These are phyloP conservation scores for Pteria penguin DNA, from an alignment of 2,888 invertebrate genomes.

Conservation along the genomic window DNA sequence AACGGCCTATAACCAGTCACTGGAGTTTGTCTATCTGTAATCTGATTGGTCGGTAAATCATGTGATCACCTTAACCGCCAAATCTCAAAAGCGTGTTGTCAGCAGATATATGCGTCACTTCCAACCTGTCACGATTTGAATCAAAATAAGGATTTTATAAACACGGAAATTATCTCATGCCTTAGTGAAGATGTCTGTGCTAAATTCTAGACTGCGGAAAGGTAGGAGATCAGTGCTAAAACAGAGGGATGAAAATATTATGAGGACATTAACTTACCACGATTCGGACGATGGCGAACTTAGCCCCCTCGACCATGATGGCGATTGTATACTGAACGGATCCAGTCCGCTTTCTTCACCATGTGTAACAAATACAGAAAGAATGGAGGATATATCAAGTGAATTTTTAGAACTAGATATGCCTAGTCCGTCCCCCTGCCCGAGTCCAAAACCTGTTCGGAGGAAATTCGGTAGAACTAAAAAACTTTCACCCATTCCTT, in stretches of 20 bases:
- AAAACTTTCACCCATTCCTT: constrained; percentile 55
- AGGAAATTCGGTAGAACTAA: constrained; percentile 44
- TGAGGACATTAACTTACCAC: constrained; percentile 59
- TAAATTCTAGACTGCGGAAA: constrained; percentile 54
- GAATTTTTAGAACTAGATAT: constrained; percentile 67
- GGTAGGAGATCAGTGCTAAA: constrained; percentile 55
- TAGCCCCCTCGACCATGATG: constrained; percentile 54
- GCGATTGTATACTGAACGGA: constrained; percentile 40
- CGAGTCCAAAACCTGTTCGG: constrained; percentile 58
- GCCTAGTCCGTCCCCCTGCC: constrained; percentile 60
- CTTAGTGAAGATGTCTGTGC: constrained; percentile 53
- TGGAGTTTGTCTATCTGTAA: too few species aligned
- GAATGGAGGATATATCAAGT: constrained; percentile 51
- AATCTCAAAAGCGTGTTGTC: constrained; percentile 61
- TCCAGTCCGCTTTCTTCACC: constrained; percentile 59
- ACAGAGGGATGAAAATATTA: constrained; percentile 56
- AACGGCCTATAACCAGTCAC: too few species aligned
- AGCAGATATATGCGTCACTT: constrained; percentile 35
- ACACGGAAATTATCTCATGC: constrained; percentile 21
- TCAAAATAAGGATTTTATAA: constrained; percentile 38
- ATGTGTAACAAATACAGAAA: constrained; percentile 38
- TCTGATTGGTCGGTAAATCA: constrained; percentile 66
- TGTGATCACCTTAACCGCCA: constrained; percentile 74
- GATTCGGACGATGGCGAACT: constrained; percentile 62
- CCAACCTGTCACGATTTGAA: constrained; percentile 10